A percentile compares a stretch with the other conserved stretches of the same genome.
These are phyloP conservation scores for Pelagia noctiluca DNA, from an alignment of 30 jellyfish, hydroid and myxozoan species.

Conservation along the genomic window DNA sequence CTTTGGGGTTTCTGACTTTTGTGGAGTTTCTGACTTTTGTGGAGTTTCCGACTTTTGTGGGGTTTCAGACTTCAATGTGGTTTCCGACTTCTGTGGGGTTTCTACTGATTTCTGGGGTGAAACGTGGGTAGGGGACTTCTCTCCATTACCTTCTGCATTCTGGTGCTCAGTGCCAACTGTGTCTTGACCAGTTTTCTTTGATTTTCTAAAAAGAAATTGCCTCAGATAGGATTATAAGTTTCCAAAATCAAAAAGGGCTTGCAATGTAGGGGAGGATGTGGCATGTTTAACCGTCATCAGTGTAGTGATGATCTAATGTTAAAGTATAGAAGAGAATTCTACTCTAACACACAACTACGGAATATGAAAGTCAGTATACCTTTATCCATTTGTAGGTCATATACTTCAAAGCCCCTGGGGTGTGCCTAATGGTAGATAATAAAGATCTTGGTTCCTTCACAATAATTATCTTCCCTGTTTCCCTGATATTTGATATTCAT, in stretches of 20 bases:
- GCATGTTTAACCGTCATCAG: not conserved
- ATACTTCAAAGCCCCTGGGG: no score
- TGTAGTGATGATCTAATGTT: no score
- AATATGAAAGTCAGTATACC: no score
- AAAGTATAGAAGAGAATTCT: no score
- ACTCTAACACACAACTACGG: no score
- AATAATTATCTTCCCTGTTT: no score
- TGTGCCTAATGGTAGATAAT: no score
- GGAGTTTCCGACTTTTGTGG: conserved; percentile 56
- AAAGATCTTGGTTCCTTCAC: no score
- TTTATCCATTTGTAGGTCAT: no score
- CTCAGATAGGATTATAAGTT: not conserved
- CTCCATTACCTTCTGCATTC: conserved; percentile 67
- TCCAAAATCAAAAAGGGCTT: no score
- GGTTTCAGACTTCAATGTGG: conserved; percentile 41
- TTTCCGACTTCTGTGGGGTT: conserved; percentile 50
- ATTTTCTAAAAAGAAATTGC: conserved; percentile 41
- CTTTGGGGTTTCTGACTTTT: conserved; percentile 36
- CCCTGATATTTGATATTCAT: no score
- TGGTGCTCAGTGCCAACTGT: conserved; percentile 47
- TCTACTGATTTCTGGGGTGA: conserved; percentile 61
- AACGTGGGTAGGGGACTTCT: conserved; percentile 36
- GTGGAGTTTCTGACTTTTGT: conserved; percentile 47
- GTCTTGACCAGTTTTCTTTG: conserved; percentile 63
- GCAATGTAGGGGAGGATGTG: not conserved